Evolutionary conservation across 2,113 vertebrate genomes (phyloP).

Genomic region (Dendrocopos noguchii): DNA sequence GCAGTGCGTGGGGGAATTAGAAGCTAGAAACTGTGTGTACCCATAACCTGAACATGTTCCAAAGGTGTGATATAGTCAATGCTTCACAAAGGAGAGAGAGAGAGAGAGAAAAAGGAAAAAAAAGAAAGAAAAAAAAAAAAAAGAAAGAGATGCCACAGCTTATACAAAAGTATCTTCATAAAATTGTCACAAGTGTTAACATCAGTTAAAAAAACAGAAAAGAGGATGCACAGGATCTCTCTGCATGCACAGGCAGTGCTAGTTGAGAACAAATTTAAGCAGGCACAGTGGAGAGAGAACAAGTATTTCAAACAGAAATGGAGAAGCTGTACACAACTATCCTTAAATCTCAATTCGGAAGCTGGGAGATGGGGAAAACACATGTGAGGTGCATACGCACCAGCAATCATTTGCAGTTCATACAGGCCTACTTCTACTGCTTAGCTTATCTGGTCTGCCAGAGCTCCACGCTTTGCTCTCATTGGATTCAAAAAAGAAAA

Average conservation of each 20-base stretch:
- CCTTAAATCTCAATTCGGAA: slow-evolving; percentile 63
- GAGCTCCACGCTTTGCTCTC: slow-evolving; percentile 56
- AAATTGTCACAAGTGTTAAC: slow-evolving; percentile 93
- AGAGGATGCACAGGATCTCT: slow-evolving; percentile 91
- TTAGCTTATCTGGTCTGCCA: slow-evolving; percentile 74
- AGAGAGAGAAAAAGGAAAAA: no score
- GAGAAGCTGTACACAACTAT: slow-evolving; percentile 75
- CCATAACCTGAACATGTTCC: slow-evolving; percentile 82
- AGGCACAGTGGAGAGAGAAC: slow-evolving; percentile 85
- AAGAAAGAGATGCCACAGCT: slow-evolving; percentile 90
- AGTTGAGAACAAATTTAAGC: slow-evolving; percentile 88
- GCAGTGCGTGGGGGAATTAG: slow-evolving; percentile 75
- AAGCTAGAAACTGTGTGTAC: slow-evolving; percentile 74
- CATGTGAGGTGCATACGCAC: slow-evolving; percentile 63
- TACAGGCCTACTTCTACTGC: slow-evolving; percentile 73
- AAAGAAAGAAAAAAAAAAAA: no score
- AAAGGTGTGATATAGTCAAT: slow-evolving; percentile 79
- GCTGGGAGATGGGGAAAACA: slow-evolving; percentile 64
- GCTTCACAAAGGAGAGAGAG: slow-evolving; percentile 75
- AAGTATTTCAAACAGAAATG: slow-evolving; percentile 68
- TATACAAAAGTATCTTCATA: slow-evolving; percentile 90
- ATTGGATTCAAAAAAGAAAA: background rate
- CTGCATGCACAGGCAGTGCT: slow-evolving; percentile 91
- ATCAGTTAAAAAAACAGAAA: slow-evolving; percentile 89
- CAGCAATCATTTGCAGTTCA: slow-evolving; percentile 60